Percentiles rank a stretch among this genome's conserved stretches.
These are phyloP conservation scores for Perognathus longimembris DNA, from an alignment of 2,113 vertebrate species.

Conservation along the genomic window DNA sequence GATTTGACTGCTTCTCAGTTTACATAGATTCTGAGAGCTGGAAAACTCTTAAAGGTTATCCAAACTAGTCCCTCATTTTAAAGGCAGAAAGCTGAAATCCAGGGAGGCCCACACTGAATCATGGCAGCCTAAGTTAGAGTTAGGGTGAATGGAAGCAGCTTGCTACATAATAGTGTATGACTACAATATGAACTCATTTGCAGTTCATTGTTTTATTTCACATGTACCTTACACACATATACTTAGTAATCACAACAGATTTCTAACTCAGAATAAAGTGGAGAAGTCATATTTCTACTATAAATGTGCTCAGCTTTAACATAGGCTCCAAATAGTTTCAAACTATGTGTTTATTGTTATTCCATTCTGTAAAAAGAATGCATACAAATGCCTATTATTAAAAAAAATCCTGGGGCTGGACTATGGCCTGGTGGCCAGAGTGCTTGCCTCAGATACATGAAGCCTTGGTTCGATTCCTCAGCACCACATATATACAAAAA, in stretches of 20 bases:
- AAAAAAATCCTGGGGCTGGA: too few relatives aligned
- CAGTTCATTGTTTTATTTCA: conserved; percentile 47
- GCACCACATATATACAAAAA: too few relatives aligned
- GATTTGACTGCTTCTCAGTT: conserved; percentile 56
- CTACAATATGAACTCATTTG: background rate
- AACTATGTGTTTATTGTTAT: background rate
- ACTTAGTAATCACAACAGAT: background rate
- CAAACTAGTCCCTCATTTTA: conserved; percentile 21
- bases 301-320: background rate
- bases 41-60: conserved; percentile 44
- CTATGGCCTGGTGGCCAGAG: too few relatives aligned
- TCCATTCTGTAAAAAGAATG: conserved; percentile 23
- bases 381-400: background rate
- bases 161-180: background rate
- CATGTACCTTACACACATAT: background rate
- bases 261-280: background rate
- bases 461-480: too few relatives aligned
- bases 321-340: conserved; percentile 7
- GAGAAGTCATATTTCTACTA: background rate
- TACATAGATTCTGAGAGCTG: conserved; percentile 16
- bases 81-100: conserved; percentile 40
- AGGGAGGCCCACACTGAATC: conserved; percentile 35
- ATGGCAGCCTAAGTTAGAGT: background rate
- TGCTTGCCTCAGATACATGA: too few relatives aligned
- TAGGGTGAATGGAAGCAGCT: background rate